phyloP scores from a whole-genome alignment of 2,797 vertebrate genomes.

The Poeciliopsis turneri region DNA sequence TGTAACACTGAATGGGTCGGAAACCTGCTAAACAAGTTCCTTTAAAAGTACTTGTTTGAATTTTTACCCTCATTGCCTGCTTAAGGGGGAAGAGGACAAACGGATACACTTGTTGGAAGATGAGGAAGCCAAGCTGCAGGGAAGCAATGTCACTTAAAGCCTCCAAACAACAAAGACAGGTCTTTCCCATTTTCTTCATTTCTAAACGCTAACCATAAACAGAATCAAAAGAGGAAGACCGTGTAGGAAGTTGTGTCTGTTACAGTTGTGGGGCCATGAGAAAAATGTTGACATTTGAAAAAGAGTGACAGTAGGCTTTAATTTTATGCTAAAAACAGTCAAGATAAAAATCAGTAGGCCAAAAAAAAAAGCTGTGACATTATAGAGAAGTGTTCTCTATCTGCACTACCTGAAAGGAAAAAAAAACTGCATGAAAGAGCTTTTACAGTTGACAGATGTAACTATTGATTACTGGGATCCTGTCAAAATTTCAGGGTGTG shows the following conservation, averaged over 20 bases:
- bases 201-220: constrained; percentile 9
- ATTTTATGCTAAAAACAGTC: neutral
- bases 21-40: constrained; percentile 77
- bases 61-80: constrained; percentile 43
- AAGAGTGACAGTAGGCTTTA: neutral
- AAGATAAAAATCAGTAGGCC: neutral
- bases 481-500: constrained; percentile 49
- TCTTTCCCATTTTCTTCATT: constrained; percentile 10
- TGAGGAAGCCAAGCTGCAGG: constrained; percentile 25
- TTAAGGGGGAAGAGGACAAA: constrained; percentile 53
- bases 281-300: neutral
- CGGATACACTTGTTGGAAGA: constrained; percentile 36
- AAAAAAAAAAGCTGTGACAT: neutral
- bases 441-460: neutral
- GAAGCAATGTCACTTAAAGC: constrained; percentile 14
- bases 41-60: constrained; percentile 59
- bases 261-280: neutral
- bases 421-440: neutral
- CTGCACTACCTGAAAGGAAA: neutral
- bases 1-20: constrained; percentile 35
- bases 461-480: constrained; percentile 8
- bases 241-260: constrained; percentile 51
- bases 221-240: constrained; percentile 55
- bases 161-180: neutral
- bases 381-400: neutral